Conservation (phyloP, 53 echinoderm and acorn worm species). For the Antedon mediterranea region DNA sequence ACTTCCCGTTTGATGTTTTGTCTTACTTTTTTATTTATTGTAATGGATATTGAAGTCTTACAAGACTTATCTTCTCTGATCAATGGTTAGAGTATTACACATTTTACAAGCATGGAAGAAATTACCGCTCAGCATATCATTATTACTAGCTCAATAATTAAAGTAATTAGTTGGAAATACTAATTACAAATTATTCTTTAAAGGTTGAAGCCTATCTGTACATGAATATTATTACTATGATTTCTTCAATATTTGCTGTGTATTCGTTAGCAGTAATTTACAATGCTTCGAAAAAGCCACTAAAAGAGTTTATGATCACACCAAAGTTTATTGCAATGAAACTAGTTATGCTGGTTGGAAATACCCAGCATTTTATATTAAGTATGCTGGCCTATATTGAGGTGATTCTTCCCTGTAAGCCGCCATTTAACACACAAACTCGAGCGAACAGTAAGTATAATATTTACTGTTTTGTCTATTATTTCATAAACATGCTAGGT, state of each 20-base stretch:
- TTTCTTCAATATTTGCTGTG: constrained; percentile 43
- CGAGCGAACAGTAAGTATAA: not conserved
- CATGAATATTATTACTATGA: constrained; percentile 24
- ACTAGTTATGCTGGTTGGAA: constrained; percentile 23
- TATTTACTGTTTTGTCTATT: too few relatives aligned
- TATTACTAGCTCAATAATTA: too few relatives aligned
- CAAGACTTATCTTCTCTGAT: too few relatives aligned
- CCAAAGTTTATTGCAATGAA: constrained; percentile 33
- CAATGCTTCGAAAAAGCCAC: constrained; percentile 28
- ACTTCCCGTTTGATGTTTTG: too few relatives aligned
- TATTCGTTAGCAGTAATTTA: constrained; percentile 58
- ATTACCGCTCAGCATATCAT: too few relatives aligned
- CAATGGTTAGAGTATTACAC: too few relatives aligned
- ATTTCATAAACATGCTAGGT: too few relatives aligned
- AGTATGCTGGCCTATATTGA: not conserved
- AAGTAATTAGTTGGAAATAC: too few relatives aligned
- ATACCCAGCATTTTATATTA: not conserved
- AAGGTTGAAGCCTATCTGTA: constrained; percentile 42
- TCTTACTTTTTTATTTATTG: too few relatives aligned
- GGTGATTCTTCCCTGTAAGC: not conserved
- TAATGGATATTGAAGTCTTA: too few relatives aligned
- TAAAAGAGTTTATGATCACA: constrained; percentile 18
- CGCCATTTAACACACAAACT: not conserved
- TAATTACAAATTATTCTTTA: too few relatives aligned
- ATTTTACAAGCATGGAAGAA: too few relatives aligned